phyloP scores from a whole-genome alignment of 2,797 vertebrate species.

The Hippoglossus hippoglossus region DNA sequence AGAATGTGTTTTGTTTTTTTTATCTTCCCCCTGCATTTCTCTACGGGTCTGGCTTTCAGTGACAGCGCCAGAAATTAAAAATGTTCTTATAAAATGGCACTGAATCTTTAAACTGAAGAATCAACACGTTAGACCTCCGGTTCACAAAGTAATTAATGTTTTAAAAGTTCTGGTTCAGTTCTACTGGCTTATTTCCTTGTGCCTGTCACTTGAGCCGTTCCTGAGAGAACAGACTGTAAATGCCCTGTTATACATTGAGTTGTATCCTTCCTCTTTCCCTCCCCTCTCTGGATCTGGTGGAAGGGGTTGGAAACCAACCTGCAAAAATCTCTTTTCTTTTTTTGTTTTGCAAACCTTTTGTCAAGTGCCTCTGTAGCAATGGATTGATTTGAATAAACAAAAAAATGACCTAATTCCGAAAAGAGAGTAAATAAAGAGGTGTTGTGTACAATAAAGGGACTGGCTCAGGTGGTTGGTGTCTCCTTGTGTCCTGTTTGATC shows the following conservation, averaged over 20 bases:
- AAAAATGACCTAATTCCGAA: slow-evolving; percentile 69
- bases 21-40: slow-evolving; percentile 32
- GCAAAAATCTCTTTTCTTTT: slow-evolving; percentile 45
- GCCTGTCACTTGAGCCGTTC: slow-evolving; percentile 68
- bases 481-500: slow-evolving; percentile 78
- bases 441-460: slow-evolving; percentile 85
- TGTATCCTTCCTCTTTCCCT: slow-evolving; percentile 45
- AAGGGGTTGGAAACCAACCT: slow-evolving; percentile 57
- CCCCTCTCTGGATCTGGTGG: slow-evolving; percentile 48
- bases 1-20: slow-evolving; percentile 50
- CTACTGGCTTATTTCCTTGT: neutral
- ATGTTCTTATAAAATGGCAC: neutral
- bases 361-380: slow-evolving; percentile 86
- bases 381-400: slow-evolving; percentile 80
- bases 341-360: slow-evolving; percentile 73
- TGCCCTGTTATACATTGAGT: slow-evolving; percentile 42
- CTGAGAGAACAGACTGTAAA: slow-evolving; percentile 49
- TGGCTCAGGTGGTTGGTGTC: slow-evolving; percentile 85
- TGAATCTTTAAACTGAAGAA: slow-evolving; percentile 7
- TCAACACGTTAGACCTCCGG: neutral
- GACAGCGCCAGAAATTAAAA: slow-evolving; percentile 45
- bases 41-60: slow-evolving; percentile 67
- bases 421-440: slow-evolving; percentile 82
- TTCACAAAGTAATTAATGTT: slow-evolving; percentile 5
- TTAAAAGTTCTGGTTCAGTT: neutral